Evolutionary conservation across 1,140 invertebrate species (phyloP).

Genomic region (Pissodes strobi): DNA sequence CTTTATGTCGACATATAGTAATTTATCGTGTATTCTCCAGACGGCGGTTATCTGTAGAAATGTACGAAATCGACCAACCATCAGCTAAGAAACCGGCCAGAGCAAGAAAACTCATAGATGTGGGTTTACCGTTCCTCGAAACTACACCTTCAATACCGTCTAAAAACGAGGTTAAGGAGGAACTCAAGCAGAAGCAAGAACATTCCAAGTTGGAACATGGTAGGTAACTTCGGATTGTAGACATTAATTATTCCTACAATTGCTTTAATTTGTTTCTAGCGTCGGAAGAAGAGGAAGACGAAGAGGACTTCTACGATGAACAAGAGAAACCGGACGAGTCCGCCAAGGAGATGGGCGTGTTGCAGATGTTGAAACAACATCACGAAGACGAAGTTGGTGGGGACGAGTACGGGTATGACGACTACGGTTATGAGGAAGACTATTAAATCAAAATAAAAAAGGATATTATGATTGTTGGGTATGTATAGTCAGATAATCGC

Average conservation of each 20-base stretch:
- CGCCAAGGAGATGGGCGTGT: conserved; percentile 42
- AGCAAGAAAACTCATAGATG: conserved; percentile 12
- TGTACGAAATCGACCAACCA: conserved; percentile 2
- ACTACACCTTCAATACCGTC: neutral
- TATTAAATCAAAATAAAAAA: too few relatives aligned
- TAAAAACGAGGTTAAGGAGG: conserved; percentile 11
- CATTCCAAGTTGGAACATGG: neutral
- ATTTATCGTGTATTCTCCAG: too few relatives aligned
- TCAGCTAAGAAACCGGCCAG: neutral
- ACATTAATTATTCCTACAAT: too few relatives aligned
- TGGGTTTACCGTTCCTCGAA: conserved; percentile 38
- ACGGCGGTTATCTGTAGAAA: too few relatives aligned
- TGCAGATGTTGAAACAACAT: conserved; percentile 49
- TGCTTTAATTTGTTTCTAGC: conserved; percentile 1
- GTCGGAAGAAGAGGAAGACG: conserved; percentile 36
- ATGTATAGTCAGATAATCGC: too few relatives aligned
- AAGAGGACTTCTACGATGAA: conserved; percentile 47
- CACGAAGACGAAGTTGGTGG: conserved; percentile 45
- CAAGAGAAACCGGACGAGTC: conserved; percentile 38
- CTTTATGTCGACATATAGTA: too few relatives aligned
- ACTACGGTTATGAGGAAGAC: conserved; percentile 49
- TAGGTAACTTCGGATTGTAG: too few relatives aligned
- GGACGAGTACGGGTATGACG: conserved; percentile 39
- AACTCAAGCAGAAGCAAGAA: conserved; percentile 14
- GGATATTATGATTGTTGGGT: too few relatives aligned